Percentiles rank a stretch among this genome's conserved stretches.
phyloP scores from a whole-genome alignment of 1,140 invertebrate species.

The Dreissena rostriformis region DNA sequence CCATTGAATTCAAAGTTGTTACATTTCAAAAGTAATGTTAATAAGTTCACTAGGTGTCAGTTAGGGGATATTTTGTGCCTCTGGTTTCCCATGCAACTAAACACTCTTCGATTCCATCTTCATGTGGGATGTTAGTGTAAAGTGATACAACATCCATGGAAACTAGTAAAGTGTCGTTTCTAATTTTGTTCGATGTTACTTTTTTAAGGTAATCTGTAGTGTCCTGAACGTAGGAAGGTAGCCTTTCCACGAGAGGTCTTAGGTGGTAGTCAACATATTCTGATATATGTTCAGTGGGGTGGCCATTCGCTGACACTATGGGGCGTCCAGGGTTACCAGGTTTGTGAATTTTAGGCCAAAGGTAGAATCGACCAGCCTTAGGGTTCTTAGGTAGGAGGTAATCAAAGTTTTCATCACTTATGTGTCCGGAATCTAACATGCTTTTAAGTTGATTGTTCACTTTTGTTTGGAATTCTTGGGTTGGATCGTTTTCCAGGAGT shows the following conservation, averaged over 20 bases:
- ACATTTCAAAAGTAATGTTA: not conserved
- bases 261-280: constrained; percentile 4
- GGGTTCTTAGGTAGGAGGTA: constrained; percentile 15
- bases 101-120: not conserved
- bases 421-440: not conserved
- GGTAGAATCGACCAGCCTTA: constrained; percentile 23
- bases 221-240: constrained; percentile 8
- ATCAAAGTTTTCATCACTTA: not conserved
- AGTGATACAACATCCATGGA: constrained; percentile 19
- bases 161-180: not conserved
- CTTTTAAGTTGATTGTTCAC: constrained; percentile 21
- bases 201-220: constrained; percentile 17
- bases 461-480: constrained; percentile 6
- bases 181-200: not conserved
- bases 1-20: constrained; percentile 17
- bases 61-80: not conserved
- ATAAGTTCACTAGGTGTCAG: not conserved
- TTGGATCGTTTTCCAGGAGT: constrained; percentile 1
- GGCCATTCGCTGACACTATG: constrained; percentile 30
- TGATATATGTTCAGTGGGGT: constrained; percentile 37
- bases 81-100: not conserved
- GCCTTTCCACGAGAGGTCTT: constrained; percentile 2
- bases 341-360: constrained; percentile 51
- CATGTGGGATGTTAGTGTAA: constrained; percentile 11
- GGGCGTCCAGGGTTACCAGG: constrained; percentile 47